These are phyloP conservation scores for Emydocephalus ijimae DNA, from an alignment of 2,113 vertebrate species.

Conservation along the genomic window DNA sequence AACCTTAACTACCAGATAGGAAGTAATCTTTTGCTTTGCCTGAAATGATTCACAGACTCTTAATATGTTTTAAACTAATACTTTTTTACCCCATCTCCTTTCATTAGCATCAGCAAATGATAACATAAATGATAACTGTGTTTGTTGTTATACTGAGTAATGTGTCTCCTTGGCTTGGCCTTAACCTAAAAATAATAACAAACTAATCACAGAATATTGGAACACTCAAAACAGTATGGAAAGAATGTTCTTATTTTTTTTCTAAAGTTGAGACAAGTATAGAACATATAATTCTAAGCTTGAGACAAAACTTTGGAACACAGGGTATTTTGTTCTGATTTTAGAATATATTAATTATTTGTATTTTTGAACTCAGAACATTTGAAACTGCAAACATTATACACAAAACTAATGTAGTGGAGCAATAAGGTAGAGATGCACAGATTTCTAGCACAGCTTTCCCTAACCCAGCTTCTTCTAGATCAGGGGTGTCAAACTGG, in stretches of 20 bases:
- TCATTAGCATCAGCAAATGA: not conserved
- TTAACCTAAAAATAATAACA: not conserved
- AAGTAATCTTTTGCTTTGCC: not conserved
- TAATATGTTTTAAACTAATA: not conserved
- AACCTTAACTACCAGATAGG: not conserved
- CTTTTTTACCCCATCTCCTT: not conserved
- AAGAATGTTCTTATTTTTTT: not conserved
- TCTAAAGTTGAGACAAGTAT: not conserved
- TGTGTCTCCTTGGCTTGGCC: not conserved
- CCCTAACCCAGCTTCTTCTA: not conserved
- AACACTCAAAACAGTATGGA: not conserved
- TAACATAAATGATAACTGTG: not conserved
- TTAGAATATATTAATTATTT: not conserved
- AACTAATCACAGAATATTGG: not conserved
- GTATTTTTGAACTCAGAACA: not conserved
- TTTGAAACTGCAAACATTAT: not conserved
- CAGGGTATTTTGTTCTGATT: not conserved
- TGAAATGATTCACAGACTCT: not conserved
- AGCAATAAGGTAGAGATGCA: not conserved
- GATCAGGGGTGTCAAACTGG: too few relatives aligned
- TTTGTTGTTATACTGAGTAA: not conserved
- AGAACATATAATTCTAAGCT: not conserved
- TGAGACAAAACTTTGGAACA: not conserved
- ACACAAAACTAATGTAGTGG: not conserved
- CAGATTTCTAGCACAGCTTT: not conserved